phyloP scores from a whole-genome alignment of 2,797 vertebrate genomes.

The Yasuhikotakia modesta region DNA sequence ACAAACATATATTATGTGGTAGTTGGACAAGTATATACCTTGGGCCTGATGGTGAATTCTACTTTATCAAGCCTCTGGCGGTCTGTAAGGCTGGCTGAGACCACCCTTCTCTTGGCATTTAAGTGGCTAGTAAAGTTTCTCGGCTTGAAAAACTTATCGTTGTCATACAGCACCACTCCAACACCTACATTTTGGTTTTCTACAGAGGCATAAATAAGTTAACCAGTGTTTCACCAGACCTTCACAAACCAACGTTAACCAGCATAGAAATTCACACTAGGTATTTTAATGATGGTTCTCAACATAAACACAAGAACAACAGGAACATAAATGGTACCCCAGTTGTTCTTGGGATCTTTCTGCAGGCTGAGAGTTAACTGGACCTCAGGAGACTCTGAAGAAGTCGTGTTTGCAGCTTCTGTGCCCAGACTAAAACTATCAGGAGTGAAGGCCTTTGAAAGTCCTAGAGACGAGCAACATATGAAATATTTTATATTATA shows the following conservation, averaged over 20 bases:
- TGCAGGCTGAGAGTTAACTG: conserved; percentile 60
- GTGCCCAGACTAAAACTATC: conserved; percentile 35
- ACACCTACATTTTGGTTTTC: conserved; percentile 42
- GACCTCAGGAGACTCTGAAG: conserved; percentile 37
- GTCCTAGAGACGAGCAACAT: neutral
- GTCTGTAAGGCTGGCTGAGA: conserved; percentile 59
- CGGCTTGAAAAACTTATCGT: conserved; percentile 68
- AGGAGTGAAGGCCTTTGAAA: conserved; percentile 54
- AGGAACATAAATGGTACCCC: neutral
- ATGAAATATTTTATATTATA: neutral
- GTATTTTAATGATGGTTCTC: neutral
- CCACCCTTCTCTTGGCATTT: conserved; percentile 56
- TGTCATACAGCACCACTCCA: conserved; percentile 73
- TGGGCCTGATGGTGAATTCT: conserved; percentile 56
- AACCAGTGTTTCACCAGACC: neutral
- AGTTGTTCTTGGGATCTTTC: conserved; percentile 50
- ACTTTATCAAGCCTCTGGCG: conserved; percentile 14
- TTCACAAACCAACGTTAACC: too few relatives aligned
- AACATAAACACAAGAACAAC: neutral
- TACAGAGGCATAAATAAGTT: neutral
- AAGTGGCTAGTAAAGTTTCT: conserved; percentile 11
- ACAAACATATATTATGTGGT: neutral
- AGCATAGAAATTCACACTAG: too few relatives aligned
- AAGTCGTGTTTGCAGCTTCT: neutral
- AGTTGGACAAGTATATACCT: neutral